Percentiles rank a stretch among this genome's conserved stretches.
These are phyloP conservation scores for Oryzaephilus surinamensis DNA, from an alignment of 1,140 invertebrate species.

Conservation along the genomic window DNA sequence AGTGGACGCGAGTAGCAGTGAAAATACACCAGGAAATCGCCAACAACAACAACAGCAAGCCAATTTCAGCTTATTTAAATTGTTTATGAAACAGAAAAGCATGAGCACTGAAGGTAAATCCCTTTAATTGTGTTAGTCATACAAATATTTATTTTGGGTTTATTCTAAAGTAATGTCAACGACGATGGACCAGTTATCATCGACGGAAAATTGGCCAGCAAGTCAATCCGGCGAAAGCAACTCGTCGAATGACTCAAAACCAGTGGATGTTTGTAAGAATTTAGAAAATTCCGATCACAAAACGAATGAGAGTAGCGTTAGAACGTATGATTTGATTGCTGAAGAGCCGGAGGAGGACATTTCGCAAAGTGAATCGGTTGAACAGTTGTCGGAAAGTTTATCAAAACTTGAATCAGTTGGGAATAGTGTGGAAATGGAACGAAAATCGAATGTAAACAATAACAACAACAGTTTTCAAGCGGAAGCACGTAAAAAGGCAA, in stretches of 20 bases:
- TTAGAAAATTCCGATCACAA: constrained; percentile 21
- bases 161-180: constrained; percentile 43
- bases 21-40: constrained; percentile 35
- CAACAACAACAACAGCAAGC: constrained; percentile 46
- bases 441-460: not conserved
- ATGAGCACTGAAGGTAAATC: constrained; percentile 57
- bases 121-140: not conserved
- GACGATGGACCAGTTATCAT: constrained; percentile 52
- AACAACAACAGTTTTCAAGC: constrained; percentile 27
- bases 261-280: constrained; percentile 10
- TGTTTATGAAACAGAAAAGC: constrained; percentile 84
- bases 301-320: constrained; percentile 18
- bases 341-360: constrained; percentile 38
- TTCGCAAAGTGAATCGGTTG: constrained; percentile 37
- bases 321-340: constrained; percentile 35
- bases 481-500: constrained; percentile 34
- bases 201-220: constrained; percentile 40
- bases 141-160: no score
- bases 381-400: constrained; percentile 39
- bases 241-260: constrained; percentile 27
- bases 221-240: constrained; percentile 37
- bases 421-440: constrained; percentile 12
- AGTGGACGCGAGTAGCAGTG: constrained; percentile 33
- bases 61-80: constrained; percentile 73
- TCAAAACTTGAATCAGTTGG: constrained; percentile 31